Evolutionary conservation across 2,888 invertebrate genomes (phyloP).

Genomic region (Falcaria lacertinaria): DNA sequence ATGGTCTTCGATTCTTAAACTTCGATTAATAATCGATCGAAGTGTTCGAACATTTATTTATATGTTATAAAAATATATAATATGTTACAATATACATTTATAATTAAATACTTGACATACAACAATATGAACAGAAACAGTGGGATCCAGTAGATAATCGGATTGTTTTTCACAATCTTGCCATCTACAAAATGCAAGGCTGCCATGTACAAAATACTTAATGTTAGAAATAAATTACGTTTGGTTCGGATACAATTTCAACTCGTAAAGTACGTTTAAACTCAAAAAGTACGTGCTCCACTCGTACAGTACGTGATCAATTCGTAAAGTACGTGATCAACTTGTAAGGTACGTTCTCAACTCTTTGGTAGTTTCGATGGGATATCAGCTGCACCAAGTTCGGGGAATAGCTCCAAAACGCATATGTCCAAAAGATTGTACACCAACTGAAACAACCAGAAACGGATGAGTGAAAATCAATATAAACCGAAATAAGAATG

Average conservation of each 20-base stretch:
- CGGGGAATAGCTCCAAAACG: constrained; percentile 87
- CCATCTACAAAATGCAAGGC: constrained; percentile 28
- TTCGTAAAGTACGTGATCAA: too few relatives aligned
- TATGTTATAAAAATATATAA: constrained; percentile 53
- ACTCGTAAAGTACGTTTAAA: too few relatives aligned
- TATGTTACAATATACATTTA: constrained; percentile 45
- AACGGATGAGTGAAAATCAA: constrained; percentile 1
- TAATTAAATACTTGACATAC: constrained; percentile 29
- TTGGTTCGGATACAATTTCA: too few relatives aligned
- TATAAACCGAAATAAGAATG: too few relatives aligned
- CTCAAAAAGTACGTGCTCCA: too few relatives aligned
- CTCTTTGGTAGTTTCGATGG: constrained; percentile 41
- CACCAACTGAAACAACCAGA: constrained; percentile 77
- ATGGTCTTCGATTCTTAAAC: constrained; percentile 28
- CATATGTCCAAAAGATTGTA: constrained; percentile 89
- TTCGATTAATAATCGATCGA: constrained; percentile 13
- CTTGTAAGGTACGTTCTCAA: too few relatives aligned
- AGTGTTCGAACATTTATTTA: constrained; percentile 25
- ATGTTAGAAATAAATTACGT: constrained; percentile 4
- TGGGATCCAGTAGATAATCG: not conserved
- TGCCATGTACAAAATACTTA: constrained; percentile 9
- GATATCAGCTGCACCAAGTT: constrained; percentile 52
- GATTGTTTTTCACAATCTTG: constrained; percentile 17
- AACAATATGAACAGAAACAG: constrained; percentile 6
- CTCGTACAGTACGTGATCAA: too few relatives aligned